These are phyloP conservation scores for Lycia hirtaria DNA, from an alignment of 2,888 invertebrate genomes.

Conservation along the genomic window DNA sequence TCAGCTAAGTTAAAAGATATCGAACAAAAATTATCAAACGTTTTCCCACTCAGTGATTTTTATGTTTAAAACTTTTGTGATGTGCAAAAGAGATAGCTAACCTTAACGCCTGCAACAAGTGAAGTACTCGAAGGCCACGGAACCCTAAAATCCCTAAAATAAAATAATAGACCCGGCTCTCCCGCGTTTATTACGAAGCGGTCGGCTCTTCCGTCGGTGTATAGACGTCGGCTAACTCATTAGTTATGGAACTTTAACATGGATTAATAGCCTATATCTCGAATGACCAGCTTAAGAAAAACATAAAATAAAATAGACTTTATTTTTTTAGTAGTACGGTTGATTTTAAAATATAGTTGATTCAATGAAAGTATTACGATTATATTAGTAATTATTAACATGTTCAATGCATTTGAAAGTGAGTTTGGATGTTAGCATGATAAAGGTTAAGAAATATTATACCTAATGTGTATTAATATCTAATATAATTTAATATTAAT, in stretches of 20 bases:
- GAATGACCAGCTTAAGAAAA: neutral
- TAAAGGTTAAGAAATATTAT: too few relatives aligned
- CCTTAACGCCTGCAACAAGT: too few relatives aligned
- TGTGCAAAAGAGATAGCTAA: too few relatives aligned
- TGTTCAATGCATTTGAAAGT: neutral
- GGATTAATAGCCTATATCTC: constrained; percentile 16
- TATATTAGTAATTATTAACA: neutral
- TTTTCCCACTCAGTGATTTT: too few relatives aligned
- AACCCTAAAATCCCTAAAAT: constrained; percentile 49
- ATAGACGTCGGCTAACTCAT: constrained; percentile 27
- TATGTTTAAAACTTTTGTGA: too few relatives aligned
- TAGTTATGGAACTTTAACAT: constrained; percentile 26
- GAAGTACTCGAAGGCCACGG: constrained; percentile 34
- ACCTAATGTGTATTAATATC: too few relatives aligned
- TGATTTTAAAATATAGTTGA: neutral
- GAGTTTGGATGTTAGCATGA: too few relatives aligned
- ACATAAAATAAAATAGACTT: neutral
- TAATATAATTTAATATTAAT: too few relatives aligned
- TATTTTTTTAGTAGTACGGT: neutral
- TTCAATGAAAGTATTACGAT: neutral
- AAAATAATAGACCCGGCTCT: constrained; percentile 48
- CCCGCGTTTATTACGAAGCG: constrained; percentile 47
- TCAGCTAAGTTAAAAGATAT: too few relatives aligned
- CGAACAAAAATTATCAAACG: too few relatives aligned
- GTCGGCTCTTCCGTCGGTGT: constrained; percentile 26